phyloP scores from a whole-genome alignment of 2,797 vertebrate species.

The Busarellus nigricollis region DNA sequence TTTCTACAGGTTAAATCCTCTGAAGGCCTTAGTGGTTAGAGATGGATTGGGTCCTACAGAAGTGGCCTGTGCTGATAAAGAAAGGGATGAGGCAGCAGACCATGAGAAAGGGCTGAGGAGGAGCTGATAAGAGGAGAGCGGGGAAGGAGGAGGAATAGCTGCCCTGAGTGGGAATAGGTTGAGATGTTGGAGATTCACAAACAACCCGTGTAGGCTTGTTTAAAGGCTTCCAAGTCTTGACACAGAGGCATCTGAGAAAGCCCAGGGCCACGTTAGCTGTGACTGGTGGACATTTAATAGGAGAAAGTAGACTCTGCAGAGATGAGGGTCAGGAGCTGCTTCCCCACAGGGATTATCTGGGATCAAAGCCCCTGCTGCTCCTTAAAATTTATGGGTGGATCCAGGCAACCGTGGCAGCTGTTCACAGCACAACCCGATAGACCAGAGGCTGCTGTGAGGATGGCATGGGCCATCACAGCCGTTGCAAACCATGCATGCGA shows the following conservation, averaged over 20 bases:
- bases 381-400: not conserved
- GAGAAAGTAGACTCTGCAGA: not conserved
- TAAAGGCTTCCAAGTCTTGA: not conserved
- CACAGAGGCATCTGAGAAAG: not conserved
- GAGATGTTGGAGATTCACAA: not conserved
- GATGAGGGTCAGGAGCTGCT: not conserved
- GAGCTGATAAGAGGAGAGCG: not conserved
- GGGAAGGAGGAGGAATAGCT: not conserved
- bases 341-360: not conserved
- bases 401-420: accelerated
- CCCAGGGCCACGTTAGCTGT: not conserved
- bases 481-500: not conserved
- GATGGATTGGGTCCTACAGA: not conserved
- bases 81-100: not conserved
- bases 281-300: not conserved
- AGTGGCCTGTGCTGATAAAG: not conserved
- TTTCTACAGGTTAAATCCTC: not conserved
- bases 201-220: not conserved
- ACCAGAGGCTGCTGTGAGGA: not conserved
- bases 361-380: not conserved
- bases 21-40: not conserved
- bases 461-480: not conserved
- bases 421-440: not conserved
- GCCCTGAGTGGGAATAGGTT: not conserved
- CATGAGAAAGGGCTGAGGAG: not conserved